Evolutionary conservation across 2,888 invertebrate genomes (phyloP).

Genomic region (Phrixothrix hirtus): DNA sequence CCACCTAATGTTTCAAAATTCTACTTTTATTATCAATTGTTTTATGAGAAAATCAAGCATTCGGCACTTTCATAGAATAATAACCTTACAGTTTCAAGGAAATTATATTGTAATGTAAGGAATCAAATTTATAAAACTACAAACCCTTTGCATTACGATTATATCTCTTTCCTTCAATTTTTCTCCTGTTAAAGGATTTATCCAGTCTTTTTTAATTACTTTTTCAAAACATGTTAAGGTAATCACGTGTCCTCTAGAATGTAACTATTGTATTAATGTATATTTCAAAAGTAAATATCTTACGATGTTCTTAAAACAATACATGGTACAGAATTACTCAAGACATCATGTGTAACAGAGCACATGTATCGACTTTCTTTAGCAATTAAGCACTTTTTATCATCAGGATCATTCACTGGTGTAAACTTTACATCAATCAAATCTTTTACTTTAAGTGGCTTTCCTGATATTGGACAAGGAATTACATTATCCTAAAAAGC

Average conservation of each 20-base stretch:
- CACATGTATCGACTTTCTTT: conserved; percentile 96
- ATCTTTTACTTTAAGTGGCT: conserved; percentile 87
- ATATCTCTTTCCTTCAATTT: conserved; percentile 89
- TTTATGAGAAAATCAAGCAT: no score
- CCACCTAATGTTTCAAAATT: no score
- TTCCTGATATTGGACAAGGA: conserved; percentile 82
- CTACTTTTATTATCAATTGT: no score
- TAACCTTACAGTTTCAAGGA: no score
- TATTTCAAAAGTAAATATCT: conserved; percentile 47
- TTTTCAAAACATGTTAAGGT: conserved; percentile 97
- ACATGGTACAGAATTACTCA: conserved; percentile 93
- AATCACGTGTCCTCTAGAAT: conserved; percentile 86
- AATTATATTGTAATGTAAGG: no score
- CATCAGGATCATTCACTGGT: conserved; percentile 82
- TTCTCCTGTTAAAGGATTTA: conserved; percentile 88
- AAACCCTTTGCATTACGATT: conserved; percentile 84
- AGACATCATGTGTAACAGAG: conserved; percentile 93
- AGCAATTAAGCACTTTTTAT: conserved; percentile 82
- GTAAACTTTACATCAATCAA: conserved; percentile 93
- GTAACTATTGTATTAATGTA: conserved; percentile 1
- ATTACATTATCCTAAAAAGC: conserved; percentile 70
- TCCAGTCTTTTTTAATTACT: conserved; percentile 94
- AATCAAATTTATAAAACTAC: conserved; percentile 25
- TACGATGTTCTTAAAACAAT: conserved; percentile 89
- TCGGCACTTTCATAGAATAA: no score